Evolutionary conservation across 2,113 vertebrate genomes (phyloP).

Genomic region (Otolemur garnettii): DNA sequence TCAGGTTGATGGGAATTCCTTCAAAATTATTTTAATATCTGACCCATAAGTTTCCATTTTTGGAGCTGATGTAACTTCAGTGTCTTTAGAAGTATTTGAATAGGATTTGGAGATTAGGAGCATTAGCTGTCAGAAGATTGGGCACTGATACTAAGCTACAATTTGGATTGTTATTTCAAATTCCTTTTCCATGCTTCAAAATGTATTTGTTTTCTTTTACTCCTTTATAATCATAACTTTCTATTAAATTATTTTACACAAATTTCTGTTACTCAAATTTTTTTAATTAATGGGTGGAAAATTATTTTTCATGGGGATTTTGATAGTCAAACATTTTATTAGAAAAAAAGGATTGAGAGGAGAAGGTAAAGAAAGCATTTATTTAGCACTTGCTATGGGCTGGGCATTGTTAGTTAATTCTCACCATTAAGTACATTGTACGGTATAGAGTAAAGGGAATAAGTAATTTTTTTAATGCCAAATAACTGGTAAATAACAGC

Average conservation of each 20-base stretch:
- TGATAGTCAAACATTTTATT: slow-evolving; percentile 44
- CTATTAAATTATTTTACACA: not conserved
- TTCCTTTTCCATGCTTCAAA: slow-evolving; percentile 22
- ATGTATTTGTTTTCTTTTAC: slow-evolving; percentile 37
- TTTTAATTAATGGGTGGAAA: slow-evolving; percentile 51
- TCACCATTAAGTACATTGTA: not conserved
- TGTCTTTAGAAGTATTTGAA: slow-evolving; percentile 27
- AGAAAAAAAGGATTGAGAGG: not conserved
- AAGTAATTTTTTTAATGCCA: not conserved
- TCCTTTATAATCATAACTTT: not conserved
- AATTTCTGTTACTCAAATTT: slow-evolving; percentile 29
- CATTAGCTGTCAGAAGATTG: not conserved
- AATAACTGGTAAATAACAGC: not conserved
- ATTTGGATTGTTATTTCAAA: not conserved
- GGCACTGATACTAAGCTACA: not conserved
- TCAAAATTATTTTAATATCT: not conserved
- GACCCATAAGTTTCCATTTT: not conserved
- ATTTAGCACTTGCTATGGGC: not conserved
- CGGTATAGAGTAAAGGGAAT: not conserved
- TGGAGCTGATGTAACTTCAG: not conserved
- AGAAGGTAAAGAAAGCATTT: not conserved
- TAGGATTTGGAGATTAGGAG: not conserved
- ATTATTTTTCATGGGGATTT: slow-evolving; percentile 31
- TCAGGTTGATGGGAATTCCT: not conserved
- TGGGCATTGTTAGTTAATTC: not conserved